Evolutionary conservation across 53 echinoderm and acorn worm species (phyloP).

Genomic region (Temnopleurus reevesii): DNA sequence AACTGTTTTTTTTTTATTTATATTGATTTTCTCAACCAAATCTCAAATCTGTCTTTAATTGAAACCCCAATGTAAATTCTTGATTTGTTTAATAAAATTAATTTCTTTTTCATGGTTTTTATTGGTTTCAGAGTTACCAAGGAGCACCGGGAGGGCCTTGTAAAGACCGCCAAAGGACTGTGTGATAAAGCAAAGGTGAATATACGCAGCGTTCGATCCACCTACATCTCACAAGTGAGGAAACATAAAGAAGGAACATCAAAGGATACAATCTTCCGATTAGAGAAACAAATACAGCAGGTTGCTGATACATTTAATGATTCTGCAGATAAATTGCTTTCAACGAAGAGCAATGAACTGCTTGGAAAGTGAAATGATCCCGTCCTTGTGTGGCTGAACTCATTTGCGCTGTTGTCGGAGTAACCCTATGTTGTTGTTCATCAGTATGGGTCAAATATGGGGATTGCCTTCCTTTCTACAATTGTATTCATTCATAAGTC

Average conservation of each 20-base stretch:
- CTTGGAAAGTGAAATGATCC: conserved; percentile 69
- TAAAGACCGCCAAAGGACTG: conserved; percentile 82
- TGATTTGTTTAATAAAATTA: too few species aligned
- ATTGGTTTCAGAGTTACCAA: conserved; percentile 77
- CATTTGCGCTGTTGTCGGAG: too few species aligned
- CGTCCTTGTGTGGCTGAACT: too few species aligned
- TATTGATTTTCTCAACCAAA: too few species aligned
- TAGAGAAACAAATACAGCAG: conserved; percentile 92
- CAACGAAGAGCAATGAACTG: conserved; percentile 81
- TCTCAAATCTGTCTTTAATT: too few species aligned
- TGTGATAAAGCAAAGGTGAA: conserved; percentile 87
- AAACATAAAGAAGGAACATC: conserved; percentile 77
- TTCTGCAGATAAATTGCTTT: conserved; percentile 70
- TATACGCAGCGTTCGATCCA: conserved; percentile 68
- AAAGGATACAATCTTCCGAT: conserved; percentile 82
- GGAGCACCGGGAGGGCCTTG: conserved; percentile 88
- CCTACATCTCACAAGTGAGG: conserved; percentile 62
- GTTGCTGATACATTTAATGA: conserved; percentile 67
- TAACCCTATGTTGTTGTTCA: too few species aligned
- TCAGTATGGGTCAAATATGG: too few species aligned
- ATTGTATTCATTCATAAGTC: too few species aligned
- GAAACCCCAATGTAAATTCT: too few species aligned
- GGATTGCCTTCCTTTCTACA: too few species aligned
- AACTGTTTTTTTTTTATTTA: too few species aligned
- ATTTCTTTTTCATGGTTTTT: background rate